Base-by-base conservation (phyloP, 1,140 invertebrate species). In the Drosophila punjabiensis region DNA sequence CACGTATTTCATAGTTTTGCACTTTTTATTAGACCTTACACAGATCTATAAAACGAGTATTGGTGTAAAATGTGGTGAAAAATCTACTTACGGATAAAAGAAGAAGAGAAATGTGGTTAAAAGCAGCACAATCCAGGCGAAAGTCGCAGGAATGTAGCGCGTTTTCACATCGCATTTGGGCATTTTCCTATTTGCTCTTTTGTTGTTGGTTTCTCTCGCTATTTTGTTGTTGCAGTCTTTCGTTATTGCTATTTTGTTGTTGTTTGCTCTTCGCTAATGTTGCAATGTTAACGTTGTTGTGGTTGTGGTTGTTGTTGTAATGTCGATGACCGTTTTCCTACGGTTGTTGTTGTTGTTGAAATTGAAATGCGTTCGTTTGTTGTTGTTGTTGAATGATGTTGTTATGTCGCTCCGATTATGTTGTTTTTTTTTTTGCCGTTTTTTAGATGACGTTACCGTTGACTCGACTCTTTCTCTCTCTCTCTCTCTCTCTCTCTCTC, bases 101-200 rank as follows among this genome's bases (percentile, higher is more conserved):
- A 99, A 99, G 95, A 99, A 99, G 80, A 98, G 95, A 88, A 96
- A 96, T 80, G 98, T 99, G 77, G 98, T 97, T 89, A 96, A 96
- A 88, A 99, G 94, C 80, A 99, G 95, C 89, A 99, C 95, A 75
- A 96, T 96, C 98, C 98, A 99, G 92, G 98, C 98, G 94, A 98
- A 97, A 92, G 97, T 97, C 92, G 98, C 98, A 94, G 98, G 98
- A 94, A 99, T 96, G 94, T 97, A 98, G 95, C 97, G 97, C 93
- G 97, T 98, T 94, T 97, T 97, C 92, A 97, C 96, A 95, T 97
- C 97, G 95, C 97, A 98, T 97, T 97, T 97, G 95, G 97, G 96
- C 97, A 98, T 98, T 95, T 95, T 96, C 33, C 32, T 79, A 45
- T 65, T 76, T 52, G 28, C 50, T 65, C 39, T 63, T 61, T 53